Conservation (phyloP, 2,888 invertebrate species). For the Merodon equestris region DNA sequence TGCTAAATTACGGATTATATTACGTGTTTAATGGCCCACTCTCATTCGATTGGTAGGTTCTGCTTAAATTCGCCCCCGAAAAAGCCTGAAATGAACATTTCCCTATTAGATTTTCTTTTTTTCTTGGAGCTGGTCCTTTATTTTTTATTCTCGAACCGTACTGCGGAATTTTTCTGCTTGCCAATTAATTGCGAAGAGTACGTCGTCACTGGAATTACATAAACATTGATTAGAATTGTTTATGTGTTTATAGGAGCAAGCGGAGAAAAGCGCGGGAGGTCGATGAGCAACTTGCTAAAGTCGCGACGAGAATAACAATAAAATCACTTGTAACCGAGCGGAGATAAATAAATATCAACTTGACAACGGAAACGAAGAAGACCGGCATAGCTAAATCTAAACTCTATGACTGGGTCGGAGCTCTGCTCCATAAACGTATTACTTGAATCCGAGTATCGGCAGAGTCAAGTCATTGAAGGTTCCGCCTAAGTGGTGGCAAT, state of each 20-base stretch:
- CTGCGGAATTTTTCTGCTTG: constrained; percentile 18
- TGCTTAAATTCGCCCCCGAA: constrained; percentile 14
- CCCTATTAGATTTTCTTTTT: constrained; percentile 9
- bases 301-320: constrained; percentile 56
- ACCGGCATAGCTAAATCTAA: not conserved
- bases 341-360: constrained; percentile 51
- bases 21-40: constrained; percentile 57
- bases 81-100: constrained; percentile 55
- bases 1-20: constrained; percentile 59
- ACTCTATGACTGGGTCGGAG: not conserved
- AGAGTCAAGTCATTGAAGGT: constrained; percentile 17
- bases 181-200: constrained; percentile 58
- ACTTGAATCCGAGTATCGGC: not conserved
- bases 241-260: constrained; percentile 48
- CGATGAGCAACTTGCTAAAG: constrained; percentile 46
- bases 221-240: constrained; percentile 65
- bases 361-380: constrained; percentile 17
- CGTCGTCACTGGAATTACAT: constrained; percentile 41
- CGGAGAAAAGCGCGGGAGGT: constrained; percentile 14
- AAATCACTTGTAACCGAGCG: constrained; percentile 39
- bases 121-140: not conserved
- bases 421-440: not conserved
- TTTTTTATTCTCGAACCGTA: not conserved
- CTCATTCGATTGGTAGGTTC: constrained; percentile 44
- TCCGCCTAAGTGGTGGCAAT: constrained; percentile 48